These are phyloP conservation scores for Parelbella ahira DNA, from an alignment of 2,888 invertebrate genomes.

Conservation along the genomic window DNA sequence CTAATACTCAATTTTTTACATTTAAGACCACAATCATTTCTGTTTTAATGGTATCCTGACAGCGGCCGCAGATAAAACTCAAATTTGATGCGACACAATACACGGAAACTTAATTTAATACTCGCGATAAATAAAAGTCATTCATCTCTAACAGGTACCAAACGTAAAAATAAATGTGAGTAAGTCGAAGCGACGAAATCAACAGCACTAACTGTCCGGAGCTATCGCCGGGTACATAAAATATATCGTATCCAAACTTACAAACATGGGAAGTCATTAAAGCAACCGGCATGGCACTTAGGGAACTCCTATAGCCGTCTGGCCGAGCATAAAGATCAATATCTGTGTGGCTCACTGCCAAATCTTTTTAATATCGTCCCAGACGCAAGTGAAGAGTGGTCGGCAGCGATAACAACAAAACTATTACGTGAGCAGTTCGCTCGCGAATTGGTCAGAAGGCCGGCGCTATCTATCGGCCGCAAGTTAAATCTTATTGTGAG, in stretches of 20 bases:
- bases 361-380: slow-evolving; percentile 79
- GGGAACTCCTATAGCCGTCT: slow-evolving; percentile 70
- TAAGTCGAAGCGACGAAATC: slow-evolving; percentile 44
- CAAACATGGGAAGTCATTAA: slow-evolving; percentile 79
- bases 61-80: slow-evolving; percentile 39
- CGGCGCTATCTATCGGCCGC: slow-evolving; percentile 43
- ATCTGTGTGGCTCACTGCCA: slow-evolving; percentile 75
- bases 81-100: slow-evolving; percentile 32
- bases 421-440: slow-evolving; percentile 67
- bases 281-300: slow-evolving; percentile 69
- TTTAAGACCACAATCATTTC: slow-evolving; percentile 43
- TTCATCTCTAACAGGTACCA: slow-evolving; percentile 35
- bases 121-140: slow-evolving; percentile 37
- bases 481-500: slow-evolving; percentile 72
- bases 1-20: slow-evolving; percentile 36
- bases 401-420: slow-evolving; percentile 75
- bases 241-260: slow-evolving; percentile 61
- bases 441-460: slow-evolving; percentile 59
- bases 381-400: slow-evolving; percentile 71
- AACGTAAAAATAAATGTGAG: slow-evolving; percentile 38
- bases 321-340: slow-evolving; percentile 78
- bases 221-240: slow-evolving; percentile 57
- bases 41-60: slow-evolving; percentile 40
- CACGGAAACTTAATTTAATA: slow-evolving; percentile 37
- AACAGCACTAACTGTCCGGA: slow-evolving; percentile 53